phyloP scores from a whole-genome alignment of 1,140 invertebrate genomes.

The Hesperophylax magnus region DNA sequence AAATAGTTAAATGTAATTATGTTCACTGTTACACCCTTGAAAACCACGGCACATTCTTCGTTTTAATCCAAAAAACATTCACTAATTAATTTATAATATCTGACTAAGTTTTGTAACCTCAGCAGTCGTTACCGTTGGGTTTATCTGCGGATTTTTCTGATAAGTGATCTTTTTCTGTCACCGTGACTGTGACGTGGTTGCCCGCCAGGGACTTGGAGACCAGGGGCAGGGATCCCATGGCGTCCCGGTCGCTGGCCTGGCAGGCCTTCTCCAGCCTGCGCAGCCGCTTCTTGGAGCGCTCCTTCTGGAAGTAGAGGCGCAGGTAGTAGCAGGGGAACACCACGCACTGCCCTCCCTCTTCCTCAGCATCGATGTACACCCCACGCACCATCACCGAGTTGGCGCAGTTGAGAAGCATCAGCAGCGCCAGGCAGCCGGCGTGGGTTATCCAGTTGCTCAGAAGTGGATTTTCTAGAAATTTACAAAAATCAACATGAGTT shows the following conservation, averaged over 20 bases:
- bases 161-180: not conserved
- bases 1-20: too few relatives aligned
- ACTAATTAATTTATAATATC: too few relatives aligned
- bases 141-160: not conserved
- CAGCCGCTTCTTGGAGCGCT: constrained; percentile 73
- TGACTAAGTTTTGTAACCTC: not conserved
- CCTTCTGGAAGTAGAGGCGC: constrained; percentile 80
- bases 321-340: constrained; percentile 87
- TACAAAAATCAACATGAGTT: not conserved
- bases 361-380: constrained; percentile 88
- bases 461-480: constrained; percentile 74
- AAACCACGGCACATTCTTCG: too few relatives aligned
- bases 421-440: constrained; percentile 78
- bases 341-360: constrained; percentile 83
- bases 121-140: not conserved
- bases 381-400: constrained; percentile 88
- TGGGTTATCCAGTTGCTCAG: constrained; percentile 85
- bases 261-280: constrained; percentile 62
- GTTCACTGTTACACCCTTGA: too few relatives aligned
- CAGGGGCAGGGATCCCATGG: constrained; percentile 55
- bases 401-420: constrained; percentile 86
- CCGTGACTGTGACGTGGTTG: not conserved
- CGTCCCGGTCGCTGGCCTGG: constrained; percentile 9
- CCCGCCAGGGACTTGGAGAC: not conserved
- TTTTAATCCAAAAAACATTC: too few relatives aligned